phyloP scores from a whole-genome alignment of 2,113 vertebrate genomes.

The Mustelus asterias region DNA sequence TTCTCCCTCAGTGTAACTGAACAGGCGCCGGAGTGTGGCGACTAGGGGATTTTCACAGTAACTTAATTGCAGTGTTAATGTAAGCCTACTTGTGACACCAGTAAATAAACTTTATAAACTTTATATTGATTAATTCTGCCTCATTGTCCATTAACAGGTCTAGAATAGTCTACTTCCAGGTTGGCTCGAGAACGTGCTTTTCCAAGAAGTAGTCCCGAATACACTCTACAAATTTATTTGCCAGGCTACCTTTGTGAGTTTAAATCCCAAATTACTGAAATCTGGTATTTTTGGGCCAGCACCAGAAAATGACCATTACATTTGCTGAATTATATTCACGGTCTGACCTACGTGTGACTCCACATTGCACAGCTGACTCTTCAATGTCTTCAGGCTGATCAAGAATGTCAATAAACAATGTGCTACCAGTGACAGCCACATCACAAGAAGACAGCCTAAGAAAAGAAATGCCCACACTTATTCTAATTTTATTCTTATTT shows the following conservation, averaged over 20 bases:
- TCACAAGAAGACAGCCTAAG: background rate
- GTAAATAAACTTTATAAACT: too few species aligned
- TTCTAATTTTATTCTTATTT: background rate
- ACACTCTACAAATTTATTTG: too few species aligned
- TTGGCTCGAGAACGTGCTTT: too few species aligned
- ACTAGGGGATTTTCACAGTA: too few species aligned
- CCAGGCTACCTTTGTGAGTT: background rate
- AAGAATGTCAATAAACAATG: background rate
- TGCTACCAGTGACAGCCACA: background rate
- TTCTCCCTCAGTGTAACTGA: too few species aligned
- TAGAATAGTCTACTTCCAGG: too few species aligned
- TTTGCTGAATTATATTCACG: background rate
- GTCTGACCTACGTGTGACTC: background rate
- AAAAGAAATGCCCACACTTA: background rate
- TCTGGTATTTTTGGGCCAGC: background rate
- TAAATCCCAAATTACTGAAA: background rate
- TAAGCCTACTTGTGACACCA: too few species aligned
- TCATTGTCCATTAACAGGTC: too few species aligned
- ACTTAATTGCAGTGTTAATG: too few species aligned
- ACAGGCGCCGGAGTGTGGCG: too few species aligned
- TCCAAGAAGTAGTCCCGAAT: too few species aligned
- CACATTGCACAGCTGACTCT: background rate
- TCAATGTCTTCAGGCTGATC: background rate
- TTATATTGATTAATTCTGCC: too few species aligned
- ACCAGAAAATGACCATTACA: background rate